Percentiles rank a stretch among this genome's conserved stretches.
Evolutionary conservation across 2,888 invertebrate species (phyloP).

Genomic region (Notodonta dromedarius): DNA sequence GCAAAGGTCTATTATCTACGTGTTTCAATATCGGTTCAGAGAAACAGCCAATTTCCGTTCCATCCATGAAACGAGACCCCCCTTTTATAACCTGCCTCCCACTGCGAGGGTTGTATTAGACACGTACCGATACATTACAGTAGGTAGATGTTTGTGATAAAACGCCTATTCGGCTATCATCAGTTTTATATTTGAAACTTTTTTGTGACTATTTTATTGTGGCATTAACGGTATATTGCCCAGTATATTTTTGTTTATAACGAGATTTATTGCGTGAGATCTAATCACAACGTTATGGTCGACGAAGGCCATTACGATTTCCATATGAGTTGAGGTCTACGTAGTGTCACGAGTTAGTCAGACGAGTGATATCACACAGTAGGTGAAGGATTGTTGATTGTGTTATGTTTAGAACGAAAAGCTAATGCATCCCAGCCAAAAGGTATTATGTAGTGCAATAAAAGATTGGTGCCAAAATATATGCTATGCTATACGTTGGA

Average conservation of each 20-base stretch:
- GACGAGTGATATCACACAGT: slow-evolving; percentile 45
- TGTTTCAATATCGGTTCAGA: slow-evolving; percentile 20
- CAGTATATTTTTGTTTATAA: slow-evolving; percentile 34
- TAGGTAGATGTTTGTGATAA: slow-evolving; percentile 23
- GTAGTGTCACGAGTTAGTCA: slow-evolving; percentile 45
- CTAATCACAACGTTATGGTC: slow-evolving; percentile 34
- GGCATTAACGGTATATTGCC: slow-evolving; percentile 21
- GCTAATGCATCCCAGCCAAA: slow-evolving; percentile 24
- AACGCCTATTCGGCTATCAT: slow-evolving; percentile 20
- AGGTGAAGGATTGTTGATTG: slow-evolving; percentile 22
- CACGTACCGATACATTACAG: slow-evolving; percentile 23
- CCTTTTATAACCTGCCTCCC: slow-evolving; percentile 25
- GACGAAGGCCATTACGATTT: slow-evolving; percentile 50
- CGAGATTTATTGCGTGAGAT: slow-evolving; percentile 40
- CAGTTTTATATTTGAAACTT: slow-evolving; percentile 28
- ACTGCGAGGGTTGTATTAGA: slow-evolving; percentile 30
- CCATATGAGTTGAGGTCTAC: slow-evolving; percentile 46
- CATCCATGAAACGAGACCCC: slow-evolving; percentile 16
- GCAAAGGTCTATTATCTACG: slow-evolving; percentile 12
- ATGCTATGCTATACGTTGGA: slow-evolving; percentile 16
- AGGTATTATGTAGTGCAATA: slow-evolving; percentile 23
- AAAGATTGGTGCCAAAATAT: slow-evolving; percentile 34
- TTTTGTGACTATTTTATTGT: slow-evolving; percentile 31
- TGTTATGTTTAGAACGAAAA: slow-evolving; percentile 27
- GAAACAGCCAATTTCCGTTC: slow-evolving; percentile 33